These are phyloP conservation scores for Latrodectus geometricus DNA, from an alignment of 1,140 invertebrate genomes.

Conservation along the genomic window DNA sequence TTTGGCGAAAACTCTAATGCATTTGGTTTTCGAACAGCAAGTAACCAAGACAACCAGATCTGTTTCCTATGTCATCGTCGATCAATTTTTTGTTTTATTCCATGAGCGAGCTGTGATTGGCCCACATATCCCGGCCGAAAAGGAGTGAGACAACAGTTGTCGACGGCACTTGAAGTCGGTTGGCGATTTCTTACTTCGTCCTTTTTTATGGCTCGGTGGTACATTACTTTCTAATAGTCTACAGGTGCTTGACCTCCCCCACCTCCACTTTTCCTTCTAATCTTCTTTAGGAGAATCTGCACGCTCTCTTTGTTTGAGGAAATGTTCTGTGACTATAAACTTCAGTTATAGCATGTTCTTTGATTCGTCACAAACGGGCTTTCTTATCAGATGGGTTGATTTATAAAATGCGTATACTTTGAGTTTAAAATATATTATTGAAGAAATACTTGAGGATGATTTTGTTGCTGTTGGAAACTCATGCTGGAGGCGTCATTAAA, in stretches of 20 bases:
- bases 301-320: constrained; percentile 32
- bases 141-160: constrained; percentile 51
- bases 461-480: no score
- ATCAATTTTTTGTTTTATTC: constrained; percentile 46
- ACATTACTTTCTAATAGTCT: not conserved
- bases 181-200: not conserved
- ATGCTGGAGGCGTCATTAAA: no score
- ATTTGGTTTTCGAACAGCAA: not conserved
- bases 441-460: no score
- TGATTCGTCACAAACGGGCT: no score
- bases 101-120: constrained; percentile 7
- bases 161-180: constrained; percentile 5
- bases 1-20: not conserved
- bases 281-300: not conserved
- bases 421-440: no score
- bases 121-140: not conserved
- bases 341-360: not conserved
- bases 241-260: constrained; percentile 50
- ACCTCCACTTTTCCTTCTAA: not conserved
- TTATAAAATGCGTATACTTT: not conserved
- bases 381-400: not conserved
- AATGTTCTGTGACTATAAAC: not conserved
- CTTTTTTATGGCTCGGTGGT: constrained; percentile 9
- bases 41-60: constrained; percentile 55
- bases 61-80: constrained; percentile 52